Base-by-base conservation (phyloP, 2,797 vertebrate genomes). In the Ambastaia sidthimunki region DNA sequence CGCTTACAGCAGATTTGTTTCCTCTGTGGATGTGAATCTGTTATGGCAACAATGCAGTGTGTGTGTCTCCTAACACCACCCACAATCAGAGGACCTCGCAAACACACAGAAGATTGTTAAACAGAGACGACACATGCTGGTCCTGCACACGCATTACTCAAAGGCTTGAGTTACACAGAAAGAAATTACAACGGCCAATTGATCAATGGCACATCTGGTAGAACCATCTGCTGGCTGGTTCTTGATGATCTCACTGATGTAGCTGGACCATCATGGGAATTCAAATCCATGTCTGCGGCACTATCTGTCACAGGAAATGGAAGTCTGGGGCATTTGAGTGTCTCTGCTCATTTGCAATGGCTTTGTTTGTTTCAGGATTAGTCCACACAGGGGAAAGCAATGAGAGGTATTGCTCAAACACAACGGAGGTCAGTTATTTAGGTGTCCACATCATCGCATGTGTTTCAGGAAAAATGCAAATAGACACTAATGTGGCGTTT, bases 191-290 rank as follows among this genome's bases (percentile, higher is more conserved):
- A 48, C 1, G 11, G 55, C 25, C 67, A 28, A 34, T 12, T 78
- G 28, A 78, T 71, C 76, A 62, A 70, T 62, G 55, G n/a, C 76
- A 50, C 76, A 78, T 68, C 68, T 78, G 76, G 41, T 41, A 41
- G 37, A 34, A n/a, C 54, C 76, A 78, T 78, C 76, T 78, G 76
- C 25, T 31, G 52, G 50, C 23, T 57, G 34, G 21, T 63, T 76
- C 6, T 59, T 7, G 34, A 37, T 37, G 34, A 37, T 37, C 34
- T 37, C 34, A 37, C 34, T 37, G 34, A 37, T 37, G 34, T 37
- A 37, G 34, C 34, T 37, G 41, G 13, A 60, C 44, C 28, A 21
- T 70, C 66, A 50, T 52, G 76, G 76, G 52, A 48, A 59, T 77
- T 77, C 23, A 52, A 50, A 41, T 78, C 44, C 44, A 63, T 52